Evolutionary conservation across 2,113 vertebrate genomes (phyloP).

Genomic region (Felis chaus): DNA sequence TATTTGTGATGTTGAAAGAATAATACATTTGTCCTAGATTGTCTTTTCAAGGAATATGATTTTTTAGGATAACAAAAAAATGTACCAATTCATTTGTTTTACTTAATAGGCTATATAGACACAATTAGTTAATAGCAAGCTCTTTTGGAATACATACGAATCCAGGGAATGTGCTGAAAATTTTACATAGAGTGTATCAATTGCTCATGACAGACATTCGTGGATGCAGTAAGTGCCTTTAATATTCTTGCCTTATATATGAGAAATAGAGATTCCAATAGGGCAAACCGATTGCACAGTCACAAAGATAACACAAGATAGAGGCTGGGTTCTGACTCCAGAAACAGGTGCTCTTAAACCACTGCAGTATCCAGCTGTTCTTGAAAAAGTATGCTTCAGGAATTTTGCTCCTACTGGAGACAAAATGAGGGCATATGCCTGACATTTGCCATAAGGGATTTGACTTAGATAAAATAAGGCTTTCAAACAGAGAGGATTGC

Average conservation of each 20-base stretch:
- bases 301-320: not conserved
- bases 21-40: not conserved
- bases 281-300: not conserved
- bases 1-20: not conserved
- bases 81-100: not conserved
- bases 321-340: not conserved
- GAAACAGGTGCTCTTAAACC: not conserved
- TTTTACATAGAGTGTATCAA: not conserved
- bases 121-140: not conserved
- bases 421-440: not conserved
- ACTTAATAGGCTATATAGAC: not conserved
- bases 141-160: not conserved
- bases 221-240: not conserved
- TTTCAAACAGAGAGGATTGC: not conserved
- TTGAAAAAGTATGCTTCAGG: not conserved
- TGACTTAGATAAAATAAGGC: not conserved
- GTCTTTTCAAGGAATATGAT: not conserved
- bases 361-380: not conserved
- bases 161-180: not conserved
- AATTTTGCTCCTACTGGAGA: not conserved
- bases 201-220: not conserved
- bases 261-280: not conserved
- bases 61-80: not conserved
- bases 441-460: not conserved
- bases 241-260: not conserved